phyloP scores from a whole-genome alignment of 2,113 vertebrate species.

The Oryzias woworae region DNA sequence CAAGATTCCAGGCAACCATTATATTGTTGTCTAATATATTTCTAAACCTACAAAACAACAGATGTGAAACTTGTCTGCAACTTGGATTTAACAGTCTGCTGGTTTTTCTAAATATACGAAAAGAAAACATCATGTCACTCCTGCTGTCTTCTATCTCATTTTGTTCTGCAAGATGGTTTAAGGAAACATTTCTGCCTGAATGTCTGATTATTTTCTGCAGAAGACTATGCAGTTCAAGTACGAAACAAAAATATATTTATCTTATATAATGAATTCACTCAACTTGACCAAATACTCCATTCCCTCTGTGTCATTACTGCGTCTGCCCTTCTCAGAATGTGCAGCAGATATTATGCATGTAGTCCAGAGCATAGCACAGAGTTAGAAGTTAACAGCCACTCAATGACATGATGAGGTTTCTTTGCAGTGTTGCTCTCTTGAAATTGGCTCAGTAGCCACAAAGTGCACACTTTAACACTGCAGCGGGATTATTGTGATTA shows the following conservation, averaged over 20 bases:
- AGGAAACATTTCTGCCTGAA: neutral
- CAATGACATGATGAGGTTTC: conserved; percentile 35
- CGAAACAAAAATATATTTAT: neutral
- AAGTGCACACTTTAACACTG: conserved; percentile 13
- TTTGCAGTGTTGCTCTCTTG: conserved; percentile 26
- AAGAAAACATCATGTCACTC: neutral
- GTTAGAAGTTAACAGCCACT: conserved; percentile 33
- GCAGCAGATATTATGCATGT: conserved; percentile 17
- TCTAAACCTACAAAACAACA: conserved; percentile 10
- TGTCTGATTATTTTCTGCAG: neutral
- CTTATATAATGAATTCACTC: conserved; percentile 11
- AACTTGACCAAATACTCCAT: conserved; percentile 17
- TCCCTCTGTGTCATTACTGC: conserved; percentile 27
- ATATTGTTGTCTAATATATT: conserved; percentile 9
- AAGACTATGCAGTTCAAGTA: neutral
- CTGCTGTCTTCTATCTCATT: neutral
- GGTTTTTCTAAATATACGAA: neutral
- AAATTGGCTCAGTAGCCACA: conserved; percentile 15
- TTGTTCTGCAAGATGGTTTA: neutral
- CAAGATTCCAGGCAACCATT: neutral
- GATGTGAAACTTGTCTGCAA: conserved; percentile 10
- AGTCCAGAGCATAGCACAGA: conserved; percentile 19
- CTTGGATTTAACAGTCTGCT: conserved; percentile 1
- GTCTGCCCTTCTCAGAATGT: conserved; percentile 17
- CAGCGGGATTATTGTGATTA: conserved; percentile 16